phyloP scores from a whole-genome alignment of 53 echinoderm and acorn worm genomes.

The Crossaster papposus region DNA sequence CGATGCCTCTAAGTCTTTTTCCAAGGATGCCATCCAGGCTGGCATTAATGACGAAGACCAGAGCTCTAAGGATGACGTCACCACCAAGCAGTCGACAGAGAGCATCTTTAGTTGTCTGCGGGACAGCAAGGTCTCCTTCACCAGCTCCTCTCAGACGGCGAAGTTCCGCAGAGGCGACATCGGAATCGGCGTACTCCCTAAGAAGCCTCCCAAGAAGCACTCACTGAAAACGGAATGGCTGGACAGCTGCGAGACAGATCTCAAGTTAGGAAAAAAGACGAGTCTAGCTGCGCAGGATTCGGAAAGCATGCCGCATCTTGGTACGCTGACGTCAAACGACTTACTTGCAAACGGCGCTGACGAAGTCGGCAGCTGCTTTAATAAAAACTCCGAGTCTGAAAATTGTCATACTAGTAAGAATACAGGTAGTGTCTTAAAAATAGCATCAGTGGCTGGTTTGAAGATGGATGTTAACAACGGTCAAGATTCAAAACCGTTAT shows the following conservation, averaged over 20 bases:
- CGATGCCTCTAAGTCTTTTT: neutral
- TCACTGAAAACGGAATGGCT: constrained; percentile 56
- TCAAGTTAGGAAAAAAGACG: neutral
- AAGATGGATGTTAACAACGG: neutral
- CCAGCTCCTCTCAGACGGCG: constrained; percentile 16
- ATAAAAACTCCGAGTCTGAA: neutral
- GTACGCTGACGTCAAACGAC: neutral
- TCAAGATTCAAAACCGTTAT: neutral
- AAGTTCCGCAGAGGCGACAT: neutral
- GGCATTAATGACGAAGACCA: neutral
- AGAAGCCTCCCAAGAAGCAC: constrained; percentile 18
- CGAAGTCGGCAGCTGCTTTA: neutral
- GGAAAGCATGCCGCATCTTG: neutral
- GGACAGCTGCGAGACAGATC: constrained; percentile 49
- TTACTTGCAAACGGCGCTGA: neutral
- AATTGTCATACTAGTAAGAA: neutral
- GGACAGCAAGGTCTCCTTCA: constrained; percentile 24
- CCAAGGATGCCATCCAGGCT: constrained; percentile 2
- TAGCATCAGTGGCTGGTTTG: neutral
- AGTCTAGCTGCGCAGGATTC: neutral
- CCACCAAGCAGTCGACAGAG: neutral
- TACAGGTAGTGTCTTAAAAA: neutral
- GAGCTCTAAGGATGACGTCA: neutral
- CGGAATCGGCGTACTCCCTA: constrained; percentile 2
- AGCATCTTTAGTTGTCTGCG: constrained; percentile 40